These are phyloP conservation scores for Plectropomus leopardus DNA, from an alignment of 2,113 vertebrate genomes.

Conservation along the genomic window DNA sequence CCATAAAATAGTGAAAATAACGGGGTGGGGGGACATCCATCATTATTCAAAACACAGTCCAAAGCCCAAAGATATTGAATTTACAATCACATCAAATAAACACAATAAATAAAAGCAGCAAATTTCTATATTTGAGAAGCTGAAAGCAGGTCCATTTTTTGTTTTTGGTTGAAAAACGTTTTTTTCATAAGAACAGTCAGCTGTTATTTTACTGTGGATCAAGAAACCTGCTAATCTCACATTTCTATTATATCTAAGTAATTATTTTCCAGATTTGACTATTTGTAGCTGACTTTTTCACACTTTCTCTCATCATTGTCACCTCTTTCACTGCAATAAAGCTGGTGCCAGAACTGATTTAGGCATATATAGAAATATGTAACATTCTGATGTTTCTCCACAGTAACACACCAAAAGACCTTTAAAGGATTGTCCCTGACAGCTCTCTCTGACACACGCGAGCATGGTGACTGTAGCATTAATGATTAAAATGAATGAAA, in stretches of 20 bases:
- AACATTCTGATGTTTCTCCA: slow-evolving; percentile 16
- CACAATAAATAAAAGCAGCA: background rate
- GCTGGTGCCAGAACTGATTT: slow-evolving; percentile 8
- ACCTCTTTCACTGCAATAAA: background rate
- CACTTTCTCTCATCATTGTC: background rate
- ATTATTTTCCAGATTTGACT: background rate
- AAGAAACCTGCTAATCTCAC: background rate
- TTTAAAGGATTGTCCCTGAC: slow-evolving; percentile 25
- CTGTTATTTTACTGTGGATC: background rate
- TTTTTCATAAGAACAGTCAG: background rate
- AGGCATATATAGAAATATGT: background rate
- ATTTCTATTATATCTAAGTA: background rate
- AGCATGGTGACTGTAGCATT: background rate
- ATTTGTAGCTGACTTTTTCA: slow-evolving; percentile 2
- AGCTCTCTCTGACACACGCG: slow-evolving; percentile 11
- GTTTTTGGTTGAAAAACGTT: background rate
- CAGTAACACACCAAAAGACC: slow-evolving; percentile 9
- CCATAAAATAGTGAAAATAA: no score
- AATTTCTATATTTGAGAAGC: background rate
- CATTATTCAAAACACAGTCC: no score
- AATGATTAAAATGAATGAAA: slow-evolving; percentile 61
- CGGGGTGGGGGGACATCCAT: no score
- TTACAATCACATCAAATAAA: background rate
- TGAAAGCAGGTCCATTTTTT: background rate
- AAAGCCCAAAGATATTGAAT: background rate